A percentile compares a stretch with the other conserved stretches of the same genome.
phyloP scores from a whole-genome alignment of 2,888 invertebrate genomes.

The Rhagium mordax region DNA sequence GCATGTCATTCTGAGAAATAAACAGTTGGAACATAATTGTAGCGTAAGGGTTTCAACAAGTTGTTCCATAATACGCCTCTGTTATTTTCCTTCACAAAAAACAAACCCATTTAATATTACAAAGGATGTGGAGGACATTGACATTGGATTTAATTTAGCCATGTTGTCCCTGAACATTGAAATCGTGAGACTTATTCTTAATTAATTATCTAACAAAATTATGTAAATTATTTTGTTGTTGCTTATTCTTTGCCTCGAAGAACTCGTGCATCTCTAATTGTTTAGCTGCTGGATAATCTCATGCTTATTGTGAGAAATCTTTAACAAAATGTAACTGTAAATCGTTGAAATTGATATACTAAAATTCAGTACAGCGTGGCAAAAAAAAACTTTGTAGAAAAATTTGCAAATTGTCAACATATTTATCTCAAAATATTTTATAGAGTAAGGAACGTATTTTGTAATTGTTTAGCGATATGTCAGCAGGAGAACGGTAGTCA shows the following conservation, averaged over 20 bases:
- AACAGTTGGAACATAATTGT: background rate
- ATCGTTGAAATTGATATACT: background rate
- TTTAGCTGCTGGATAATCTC: background rate
- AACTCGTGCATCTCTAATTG: slow-evolving; percentile 26
- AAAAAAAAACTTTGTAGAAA: too few relatives aligned
- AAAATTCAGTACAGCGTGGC: background rate
- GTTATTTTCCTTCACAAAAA: background rate
- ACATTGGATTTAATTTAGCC: slow-evolving; percentile 42
- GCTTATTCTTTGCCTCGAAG: slow-evolving; percentile 41
- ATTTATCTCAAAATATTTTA: too few relatives aligned
- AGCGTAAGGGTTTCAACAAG: background rate
- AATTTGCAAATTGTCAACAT: too few relatives aligned
- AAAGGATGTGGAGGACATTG: slow-evolving; percentile 38
- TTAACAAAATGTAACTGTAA: background rate
- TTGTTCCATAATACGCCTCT: background rate
- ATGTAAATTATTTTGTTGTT: slow-evolving; percentile 48
- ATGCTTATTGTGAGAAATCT: background rate
- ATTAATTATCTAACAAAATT: slow-evolving; percentile 45
- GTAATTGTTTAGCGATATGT: too few relatives aligned
- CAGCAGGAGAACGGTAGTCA: too few relatives aligned
- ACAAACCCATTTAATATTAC: background rate
- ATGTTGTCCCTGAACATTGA: slow-evolving; percentile 46
- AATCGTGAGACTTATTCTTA: slow-evolving; percentile 48
- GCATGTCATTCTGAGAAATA: background rate
- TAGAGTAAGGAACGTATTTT: too few relatives aligned